These are phyloP conservation scores for Eutrigla gurnardus DNA, from an alignment of 2,797 vertebrate genomes.

Conservation along the genomic window DNA sequence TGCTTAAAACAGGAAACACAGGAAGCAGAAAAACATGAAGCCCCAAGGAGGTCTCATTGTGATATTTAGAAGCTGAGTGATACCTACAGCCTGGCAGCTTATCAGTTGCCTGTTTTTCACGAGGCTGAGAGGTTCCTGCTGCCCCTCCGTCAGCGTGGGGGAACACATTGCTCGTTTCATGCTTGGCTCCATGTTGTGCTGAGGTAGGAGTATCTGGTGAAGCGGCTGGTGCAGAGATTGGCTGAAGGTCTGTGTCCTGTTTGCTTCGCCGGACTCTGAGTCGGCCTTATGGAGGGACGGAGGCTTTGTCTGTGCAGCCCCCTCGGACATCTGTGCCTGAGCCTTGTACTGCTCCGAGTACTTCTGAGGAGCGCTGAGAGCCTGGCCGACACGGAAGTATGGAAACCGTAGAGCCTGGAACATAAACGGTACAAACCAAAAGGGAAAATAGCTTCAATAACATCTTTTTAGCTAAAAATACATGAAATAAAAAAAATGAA, in stretches of 20 bases:
- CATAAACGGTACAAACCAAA: constrained; percentile 1
- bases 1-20: constrained; percentile 21
- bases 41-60: not conserved
- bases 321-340: constrained; percentile 66
- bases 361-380: constrained; percentile 83
- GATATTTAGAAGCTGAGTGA: not conserved
- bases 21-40: not conserved
- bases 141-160: constrained; percentile 11
- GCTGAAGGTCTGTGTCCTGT: constrained; percentile 67
- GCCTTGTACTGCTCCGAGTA: constrained; percentile 79
- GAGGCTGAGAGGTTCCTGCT: constrained; percentile 63
- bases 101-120: constrained; percentile 61
- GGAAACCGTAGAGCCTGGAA: constrained; percentile 89
- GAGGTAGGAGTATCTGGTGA: constrained; percentile 84
- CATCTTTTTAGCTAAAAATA: not conserved
- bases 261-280: constrained; percentile 64
- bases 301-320: constrained; percentile 65
- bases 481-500: not conserved
- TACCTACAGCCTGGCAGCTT: constrained; percentile 40
- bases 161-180: constrained; percentile 12
- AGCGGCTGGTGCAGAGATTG: constrained; percentile 83
- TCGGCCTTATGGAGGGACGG: constrained; percentile 64
- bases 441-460: not conserved
- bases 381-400: constrained; percentile 93
- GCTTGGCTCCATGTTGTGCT: constrained; percentile 70